A percentile compares a stretch with the other conserved stretches of the same genome.
Evolutionary conservation across 1,140 invertebrate genomes (phyloP).

Genomic region (Pachyrhynchus sulphureomaculatus): DNA sequence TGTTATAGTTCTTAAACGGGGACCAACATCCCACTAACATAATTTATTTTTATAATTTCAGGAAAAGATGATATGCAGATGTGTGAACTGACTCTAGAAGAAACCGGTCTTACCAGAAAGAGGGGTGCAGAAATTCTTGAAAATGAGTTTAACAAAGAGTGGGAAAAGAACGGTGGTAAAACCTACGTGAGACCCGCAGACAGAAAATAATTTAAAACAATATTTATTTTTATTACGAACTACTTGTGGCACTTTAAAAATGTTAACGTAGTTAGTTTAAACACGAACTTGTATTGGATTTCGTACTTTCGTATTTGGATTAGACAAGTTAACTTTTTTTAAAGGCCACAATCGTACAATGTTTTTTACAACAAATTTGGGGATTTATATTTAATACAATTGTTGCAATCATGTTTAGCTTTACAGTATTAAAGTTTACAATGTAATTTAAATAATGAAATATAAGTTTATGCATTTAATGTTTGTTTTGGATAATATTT

Average conservation of each 20-base stretch:
- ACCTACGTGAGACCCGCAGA: slow-evolving; percentile 60
- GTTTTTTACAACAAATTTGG: not conserved
- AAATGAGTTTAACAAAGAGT: slow-evolving; percentile 86
- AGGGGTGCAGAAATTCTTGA: slow-evolving; percentile 94
- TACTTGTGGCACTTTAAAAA: not conserved
- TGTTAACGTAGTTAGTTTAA: no score
- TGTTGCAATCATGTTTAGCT: slow-evolving; percentile 3
- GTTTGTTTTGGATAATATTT: no score
- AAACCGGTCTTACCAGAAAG: slow-evolving; percentile 94
- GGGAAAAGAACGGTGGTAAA: slow-evolving; percentile 76
- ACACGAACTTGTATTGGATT: no score
- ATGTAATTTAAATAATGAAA: no score
- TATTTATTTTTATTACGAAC: not conserved
- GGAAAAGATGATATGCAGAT: slow-evolving; percentile 97
- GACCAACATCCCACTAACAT: no score
- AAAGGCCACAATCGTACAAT: not conserved
- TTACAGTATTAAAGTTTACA: slow-evolving; percentile 2
- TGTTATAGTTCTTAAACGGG: no score
- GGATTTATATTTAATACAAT: not conserved
- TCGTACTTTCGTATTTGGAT: no score
- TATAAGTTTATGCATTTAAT: no score
- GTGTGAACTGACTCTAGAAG: slow-evolving; percentile 94
- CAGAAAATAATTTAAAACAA: slow-evolving; percentile 51
- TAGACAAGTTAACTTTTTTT: no score
- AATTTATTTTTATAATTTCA: no score